phyloP scores from a whole-genome alignment of 2,113 vertebrate species.

The Aptenodytes forsteri region DNA sequence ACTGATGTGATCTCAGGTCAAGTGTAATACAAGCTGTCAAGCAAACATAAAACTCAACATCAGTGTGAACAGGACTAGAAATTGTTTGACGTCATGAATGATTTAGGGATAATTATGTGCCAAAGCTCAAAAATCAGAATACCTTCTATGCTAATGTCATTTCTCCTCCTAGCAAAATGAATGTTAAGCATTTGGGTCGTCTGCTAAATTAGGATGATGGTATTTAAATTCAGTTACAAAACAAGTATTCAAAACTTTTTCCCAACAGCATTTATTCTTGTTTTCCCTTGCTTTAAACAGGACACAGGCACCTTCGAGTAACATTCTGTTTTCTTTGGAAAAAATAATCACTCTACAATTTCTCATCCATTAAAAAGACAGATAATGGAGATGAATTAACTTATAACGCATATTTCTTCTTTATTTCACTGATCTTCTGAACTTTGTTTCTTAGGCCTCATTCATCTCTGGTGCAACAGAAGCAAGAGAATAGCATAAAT shows the following conservation, averaged over 20 bases:
- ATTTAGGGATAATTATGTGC: constrained; percentile 26
- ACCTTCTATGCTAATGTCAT: neutral
- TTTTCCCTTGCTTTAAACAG: constrained; percentile 1
- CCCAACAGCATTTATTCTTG: neutral
- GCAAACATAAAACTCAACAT: neutral
- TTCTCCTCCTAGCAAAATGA: neutral
- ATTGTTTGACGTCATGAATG: neutral
- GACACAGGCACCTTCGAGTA: neutral
- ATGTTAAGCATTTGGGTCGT: neutral
- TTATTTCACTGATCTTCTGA: neutral
- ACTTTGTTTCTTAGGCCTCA: neutral
- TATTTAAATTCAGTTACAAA: neutral
- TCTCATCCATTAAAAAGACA: neutral
- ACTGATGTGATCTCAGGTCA: neutral
- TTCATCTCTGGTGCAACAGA: neutral
- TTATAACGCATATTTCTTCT: neutral
- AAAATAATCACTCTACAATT: neutral
- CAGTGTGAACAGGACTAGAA: neutral
- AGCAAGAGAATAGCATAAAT: neutral
- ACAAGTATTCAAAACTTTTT: neutral
- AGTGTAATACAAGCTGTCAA: neutral
- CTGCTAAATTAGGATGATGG: neutral
- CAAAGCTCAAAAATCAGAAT: neutral
- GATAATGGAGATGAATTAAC: neutral
- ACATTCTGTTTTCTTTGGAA: neutral